Percentiles rank a stretch among this genome's conserved stretches.
Conservation (phyloP, 1,140 invertebrate genomes). For the Drosophila murphyi region DNA sequence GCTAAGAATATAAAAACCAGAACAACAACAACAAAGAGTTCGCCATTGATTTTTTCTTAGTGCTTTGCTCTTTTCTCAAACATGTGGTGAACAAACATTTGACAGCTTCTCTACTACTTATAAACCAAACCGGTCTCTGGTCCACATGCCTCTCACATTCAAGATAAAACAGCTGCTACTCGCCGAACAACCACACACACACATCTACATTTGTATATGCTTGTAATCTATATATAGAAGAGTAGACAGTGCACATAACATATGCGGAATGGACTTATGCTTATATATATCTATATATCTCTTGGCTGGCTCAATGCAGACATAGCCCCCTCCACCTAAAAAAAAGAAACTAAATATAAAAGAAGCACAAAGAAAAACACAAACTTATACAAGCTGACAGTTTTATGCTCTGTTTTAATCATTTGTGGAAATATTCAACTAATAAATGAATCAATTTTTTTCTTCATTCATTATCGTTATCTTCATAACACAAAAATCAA, state of each 20-base stretch:
- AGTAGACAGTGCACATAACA: slow-evolving; percentile 33
- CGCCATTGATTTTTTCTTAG: slow-evolving; percentile 10
- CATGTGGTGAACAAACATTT: slow-evolving; percentile 54
- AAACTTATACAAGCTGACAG: background rate
- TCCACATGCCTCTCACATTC: slow-evolving; percentile 20
- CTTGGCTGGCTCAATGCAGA: slow-evolving; percentile 49
- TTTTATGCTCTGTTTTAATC: slow-evolving; percentile 3
- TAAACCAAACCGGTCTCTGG: slow-evolving; percentile 33
- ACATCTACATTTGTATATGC: background rate
- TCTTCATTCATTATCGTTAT: too few relatives aligned
- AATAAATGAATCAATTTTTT: too few relatives aligned
- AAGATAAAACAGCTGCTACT: slow-evolving; percentile 75
- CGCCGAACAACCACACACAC: slow-evolving; percentile 12
- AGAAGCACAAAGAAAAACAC: slow-evolving; percentile 10
- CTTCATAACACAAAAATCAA: too few relatives aligned
- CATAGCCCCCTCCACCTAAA: slow-evolving; percentile 36
- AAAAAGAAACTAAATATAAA: slow-evolving; percentile 39
- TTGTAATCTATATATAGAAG: slow-evolving; percentile 26
- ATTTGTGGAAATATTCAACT: too few relatives aligned
- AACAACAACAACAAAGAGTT: slow-evolving; percentile 17
- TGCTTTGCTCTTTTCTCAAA: slow-evolving; percentile 27
- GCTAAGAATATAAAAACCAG: slow-evolving; percentile 61
- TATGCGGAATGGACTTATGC: slow-evolving; percentile 16
- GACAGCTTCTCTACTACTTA: slow-evolving; percentile 25
- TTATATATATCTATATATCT: slow-evolving; percentile 26